Conservation (phyloP, 2,888 invertebrate species). For the Mythimna loreyi region DNA sequence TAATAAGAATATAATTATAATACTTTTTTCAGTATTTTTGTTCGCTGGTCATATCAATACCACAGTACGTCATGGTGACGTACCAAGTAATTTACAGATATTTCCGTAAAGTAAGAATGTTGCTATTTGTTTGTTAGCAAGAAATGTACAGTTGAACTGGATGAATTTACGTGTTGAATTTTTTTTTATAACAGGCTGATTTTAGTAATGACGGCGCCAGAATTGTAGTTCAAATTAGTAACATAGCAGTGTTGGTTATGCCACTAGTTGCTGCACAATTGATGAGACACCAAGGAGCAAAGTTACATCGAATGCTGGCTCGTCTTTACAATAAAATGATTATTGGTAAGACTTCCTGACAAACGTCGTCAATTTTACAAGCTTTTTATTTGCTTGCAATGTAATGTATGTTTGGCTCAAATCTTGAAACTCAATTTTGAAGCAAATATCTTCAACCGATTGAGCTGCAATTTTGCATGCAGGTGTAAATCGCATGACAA, state of each 20-base stretch:
- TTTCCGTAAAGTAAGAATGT: constrained; percentile 11
- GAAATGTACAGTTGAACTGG: background rate
- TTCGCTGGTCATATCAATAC: constrained; percentile 3
- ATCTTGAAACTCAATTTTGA: too few relatives aligned
- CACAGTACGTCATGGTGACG: background rate
- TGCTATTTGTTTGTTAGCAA: background rate
- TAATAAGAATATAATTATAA: too few relatives aligned
- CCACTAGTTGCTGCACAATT: constrained; percentile 19
- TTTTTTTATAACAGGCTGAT: background rate
- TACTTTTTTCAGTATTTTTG: constrained; percentile 23
- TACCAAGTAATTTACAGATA: constrained; percentile 1
- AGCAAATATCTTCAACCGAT: too few relatives aligned
- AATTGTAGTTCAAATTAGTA: background rate
- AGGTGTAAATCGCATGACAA: too few relatives aligned
- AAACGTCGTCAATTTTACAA: too few relatives aligned
- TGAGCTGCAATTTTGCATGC: too few relatives aligned
- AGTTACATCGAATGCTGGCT: constrained; percentile 1
- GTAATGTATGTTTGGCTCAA: too few relatives aligned
- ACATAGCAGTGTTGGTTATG: background rate
- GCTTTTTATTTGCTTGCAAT: too few relatives aligned
- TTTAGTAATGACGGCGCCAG: background rate
- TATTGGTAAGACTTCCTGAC: background rate
- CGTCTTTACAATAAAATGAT: constrained; percentile 18
- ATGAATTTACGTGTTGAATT: background rate
- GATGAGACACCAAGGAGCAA: constrained; percentile 10